These are phyloP conservation scores for Antechinus flavipes DNA, from an alignment of 2,113 vertebrate genomes.

Conservation along the genomic window DNA sequence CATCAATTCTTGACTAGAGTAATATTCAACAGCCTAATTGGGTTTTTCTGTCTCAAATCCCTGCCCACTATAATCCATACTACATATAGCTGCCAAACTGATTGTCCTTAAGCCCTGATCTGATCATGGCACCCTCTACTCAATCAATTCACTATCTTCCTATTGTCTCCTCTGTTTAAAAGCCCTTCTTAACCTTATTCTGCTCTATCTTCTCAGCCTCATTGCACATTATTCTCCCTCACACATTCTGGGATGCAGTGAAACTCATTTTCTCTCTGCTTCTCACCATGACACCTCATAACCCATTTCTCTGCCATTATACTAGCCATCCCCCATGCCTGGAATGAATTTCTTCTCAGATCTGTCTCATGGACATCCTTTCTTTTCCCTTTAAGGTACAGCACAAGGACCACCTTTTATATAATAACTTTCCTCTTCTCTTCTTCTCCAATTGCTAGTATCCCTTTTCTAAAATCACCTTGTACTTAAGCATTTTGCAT, in stretches of 20 bases:
- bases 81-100: background rate
- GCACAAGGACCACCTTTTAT: background rate
- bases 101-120: background rate
- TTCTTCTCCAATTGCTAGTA: background rate
- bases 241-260: background rate
- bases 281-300: background rate
- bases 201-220: background rate
- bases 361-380: background rate
- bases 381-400: background rate
- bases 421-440: background rate
- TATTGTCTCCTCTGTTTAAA: background rate
- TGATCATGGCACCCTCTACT: background rate
- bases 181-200: background rate
- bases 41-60: background rate
- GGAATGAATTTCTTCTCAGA: background rate
- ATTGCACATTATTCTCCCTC: background rate
- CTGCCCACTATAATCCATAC: background rate
- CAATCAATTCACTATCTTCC: background rate
- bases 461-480: background rate
- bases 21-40: background rate
- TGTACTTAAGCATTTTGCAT: background rate
- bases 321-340: background rate
- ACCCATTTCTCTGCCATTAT: background rate
- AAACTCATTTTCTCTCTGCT: background rate
- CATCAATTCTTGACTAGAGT: background rate